phyloP scores from a whole-genome alignment of 2,113 vertebrate genomes.

The Gasterosteus aculeatus region DNA sequence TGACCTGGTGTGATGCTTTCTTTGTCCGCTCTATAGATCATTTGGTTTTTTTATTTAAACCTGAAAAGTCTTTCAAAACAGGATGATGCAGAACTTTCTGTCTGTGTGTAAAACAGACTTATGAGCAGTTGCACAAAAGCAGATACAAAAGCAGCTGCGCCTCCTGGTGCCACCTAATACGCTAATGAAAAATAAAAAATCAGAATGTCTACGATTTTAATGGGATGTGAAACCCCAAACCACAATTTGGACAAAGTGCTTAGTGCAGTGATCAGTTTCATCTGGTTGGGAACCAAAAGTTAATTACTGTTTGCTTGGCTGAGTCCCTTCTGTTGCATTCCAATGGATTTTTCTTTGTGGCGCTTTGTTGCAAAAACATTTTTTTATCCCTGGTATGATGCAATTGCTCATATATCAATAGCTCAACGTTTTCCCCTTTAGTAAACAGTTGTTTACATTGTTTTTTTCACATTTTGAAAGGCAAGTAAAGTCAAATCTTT shows the following conservation, averaged over 20 bases:
- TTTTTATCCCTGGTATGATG: background rate
- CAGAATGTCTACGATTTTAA: slow-evolving; percentile 48
- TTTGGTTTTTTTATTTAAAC: background rate
- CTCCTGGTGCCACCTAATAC: slow-evolving; percentile 48
- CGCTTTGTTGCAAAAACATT: background rate
- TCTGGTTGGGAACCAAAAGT: slow-evolving; percentile 16
- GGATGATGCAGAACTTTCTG: slow-evolving; percentile 1
- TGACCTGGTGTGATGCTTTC: background rate
- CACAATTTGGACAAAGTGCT: slow-evolving; percentile 8
- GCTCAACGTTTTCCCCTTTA: background rate
- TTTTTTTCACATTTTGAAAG: background rate
- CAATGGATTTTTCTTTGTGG: slow-evolving; percentile 1
- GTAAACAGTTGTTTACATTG: background rate
- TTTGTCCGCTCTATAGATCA: background rate
- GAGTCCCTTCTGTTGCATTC: background rate
- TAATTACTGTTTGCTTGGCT: slow-evolving; percentile 23
- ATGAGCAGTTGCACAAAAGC: slow-evolving; percentile 33
- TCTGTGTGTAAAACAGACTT: slow-evolving; percentile 15
- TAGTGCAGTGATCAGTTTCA: slow-evolving; percentile 2
- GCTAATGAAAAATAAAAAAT: slow-evolving; percentile 54
- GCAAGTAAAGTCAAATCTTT: background rate
- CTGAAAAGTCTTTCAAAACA: background rate
- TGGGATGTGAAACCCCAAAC: slow-evolving; percentile 41
- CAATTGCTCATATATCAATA: background rate
- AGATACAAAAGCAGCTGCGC: slow-evolving; percentile 56